Percentiles rank a stretch among this genome's conserved stretches.
Conservation (phyloP, 2,888 invertebrate genomes). For the Ectropis crepuscularia region DNA sequence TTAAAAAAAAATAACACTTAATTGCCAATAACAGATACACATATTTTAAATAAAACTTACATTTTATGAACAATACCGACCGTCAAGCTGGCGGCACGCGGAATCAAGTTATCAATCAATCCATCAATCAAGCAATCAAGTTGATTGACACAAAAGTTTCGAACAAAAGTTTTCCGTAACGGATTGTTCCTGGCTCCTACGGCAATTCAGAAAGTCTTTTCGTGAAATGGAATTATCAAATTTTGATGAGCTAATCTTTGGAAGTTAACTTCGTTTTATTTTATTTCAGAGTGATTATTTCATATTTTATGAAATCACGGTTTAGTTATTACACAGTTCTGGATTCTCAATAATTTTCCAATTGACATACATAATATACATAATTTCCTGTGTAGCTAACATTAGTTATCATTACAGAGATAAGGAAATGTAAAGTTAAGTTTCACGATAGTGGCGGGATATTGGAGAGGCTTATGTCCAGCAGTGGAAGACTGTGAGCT, state of each 20-base stretch:
- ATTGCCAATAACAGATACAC: neutral
- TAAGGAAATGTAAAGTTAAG: no score
- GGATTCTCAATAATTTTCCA: no score
- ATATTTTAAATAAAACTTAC: neutral
- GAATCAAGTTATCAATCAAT: constrained; percentile 35
- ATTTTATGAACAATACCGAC: constrained; percentile 8
- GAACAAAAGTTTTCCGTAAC: constrained; percentile 25
- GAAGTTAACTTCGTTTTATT: neutral
- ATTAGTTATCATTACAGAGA: no score
- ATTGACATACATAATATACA: no score
- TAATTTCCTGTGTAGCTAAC: no score
- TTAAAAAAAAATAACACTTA: no score
- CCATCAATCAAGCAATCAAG: constrained; percentile 31
- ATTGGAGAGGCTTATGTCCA: no score
- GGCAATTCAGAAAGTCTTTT: constrained; percentile 10
- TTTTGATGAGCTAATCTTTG: constrained; percentile 1
- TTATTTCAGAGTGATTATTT: neutral
- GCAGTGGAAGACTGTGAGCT: no score
- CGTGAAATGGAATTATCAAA: constrained; percentile 3
- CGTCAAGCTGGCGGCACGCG: constrained; percentile 7
- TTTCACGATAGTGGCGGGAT: no score
- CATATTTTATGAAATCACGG: no score
- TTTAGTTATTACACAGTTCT: no score
- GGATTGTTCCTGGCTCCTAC: constrained; percentile 16
- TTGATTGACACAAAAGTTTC: constrained; percentile 35